Evolutionary conservation across 2,888 invertebrate species (phyloP), one percentile per base, ranked within the genome.

Genomic region (Cataglyphis albicans): DNA sequence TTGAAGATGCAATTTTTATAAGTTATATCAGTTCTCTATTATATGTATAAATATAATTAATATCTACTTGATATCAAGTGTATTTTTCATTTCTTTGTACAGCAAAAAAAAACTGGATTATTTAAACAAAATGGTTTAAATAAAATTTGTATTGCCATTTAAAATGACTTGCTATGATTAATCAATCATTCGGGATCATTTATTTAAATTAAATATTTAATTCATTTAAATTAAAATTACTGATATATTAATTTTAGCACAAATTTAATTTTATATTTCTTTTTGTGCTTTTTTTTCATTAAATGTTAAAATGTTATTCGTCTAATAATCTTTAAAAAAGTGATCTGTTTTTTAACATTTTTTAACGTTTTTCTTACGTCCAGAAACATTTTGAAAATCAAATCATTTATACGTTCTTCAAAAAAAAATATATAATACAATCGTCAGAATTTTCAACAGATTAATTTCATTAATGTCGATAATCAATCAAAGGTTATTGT

Each of bases 201-300:
- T 52, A 12, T 48, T 32, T 68, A 1, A 15, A 52, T 52, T 15
- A 5, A 55, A 9, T 55, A 35, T 1, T 70, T 52, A 0, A 52
- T n/a, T 52, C 52, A 52, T 15, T 70, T 3, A 41, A 44, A 67
- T 67, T 29, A 10, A 48, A 68, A 68, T 68, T 10, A 68, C n/a
- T n/a, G n/a, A 1, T 4, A 15, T 52, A 52, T n/a, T 52, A 52
- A 52, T n/a, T n/a, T n/a, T 52, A 52, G 2, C 0, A 52, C 7
- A 52, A 52, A 52, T 52, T 52, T n/a, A n/a, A 48, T 18, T 48
- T 48, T 48, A 6, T 18, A 18, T 48, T 1, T 18, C 18, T 52
- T 18, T 52, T n/a, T 52, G 3, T 48, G 15, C n/a, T 48, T 48
- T 18, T 48, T 44, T 44, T 44, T 3, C 44, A 48, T 18, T 18